Conservation (phyloP, 2,113 vertebrate species). For the Cynopterus brachyotis region DNA sequence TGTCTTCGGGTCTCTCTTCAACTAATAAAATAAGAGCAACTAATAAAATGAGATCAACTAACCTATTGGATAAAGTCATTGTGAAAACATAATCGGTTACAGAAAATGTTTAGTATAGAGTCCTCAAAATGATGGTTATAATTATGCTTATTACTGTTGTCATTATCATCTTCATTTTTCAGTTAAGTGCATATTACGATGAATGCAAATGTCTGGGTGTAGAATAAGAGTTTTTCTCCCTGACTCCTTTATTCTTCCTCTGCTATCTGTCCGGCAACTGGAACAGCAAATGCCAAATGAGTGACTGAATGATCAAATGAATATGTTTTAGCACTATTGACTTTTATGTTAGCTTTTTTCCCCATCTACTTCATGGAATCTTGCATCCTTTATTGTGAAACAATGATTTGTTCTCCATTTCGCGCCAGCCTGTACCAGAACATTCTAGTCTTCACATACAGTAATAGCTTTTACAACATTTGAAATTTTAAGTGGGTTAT, state of each 20-base stretch:
- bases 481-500: conserved; percentile 36
- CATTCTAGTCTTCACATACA: background rate
- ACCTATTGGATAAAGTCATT: background rate
- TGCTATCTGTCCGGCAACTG: background rate
- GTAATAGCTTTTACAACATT: background rate
- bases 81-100: background rate
- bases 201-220: background rate
- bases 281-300: background rate
- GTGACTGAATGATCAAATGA: background rate
- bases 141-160: background rate
- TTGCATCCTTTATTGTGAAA: background rate
- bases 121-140: background rate
- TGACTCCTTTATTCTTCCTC: background rate
- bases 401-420: background rate
- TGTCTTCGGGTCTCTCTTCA: background rate
- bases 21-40: background rate
- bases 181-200: background rate
- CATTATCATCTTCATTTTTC: background rate
- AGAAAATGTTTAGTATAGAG: background rate
- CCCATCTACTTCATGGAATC: background rate
- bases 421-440: background rate
- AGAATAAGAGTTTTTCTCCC: background rate
- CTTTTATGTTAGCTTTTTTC: background rate
- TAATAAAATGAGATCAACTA: too few relatives aligned
- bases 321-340: background rate